Evolutionary conservation across 2,797 vertebrate genomes (phyloP).

Genomic region (Thripadectes ignobilis): DNA sequence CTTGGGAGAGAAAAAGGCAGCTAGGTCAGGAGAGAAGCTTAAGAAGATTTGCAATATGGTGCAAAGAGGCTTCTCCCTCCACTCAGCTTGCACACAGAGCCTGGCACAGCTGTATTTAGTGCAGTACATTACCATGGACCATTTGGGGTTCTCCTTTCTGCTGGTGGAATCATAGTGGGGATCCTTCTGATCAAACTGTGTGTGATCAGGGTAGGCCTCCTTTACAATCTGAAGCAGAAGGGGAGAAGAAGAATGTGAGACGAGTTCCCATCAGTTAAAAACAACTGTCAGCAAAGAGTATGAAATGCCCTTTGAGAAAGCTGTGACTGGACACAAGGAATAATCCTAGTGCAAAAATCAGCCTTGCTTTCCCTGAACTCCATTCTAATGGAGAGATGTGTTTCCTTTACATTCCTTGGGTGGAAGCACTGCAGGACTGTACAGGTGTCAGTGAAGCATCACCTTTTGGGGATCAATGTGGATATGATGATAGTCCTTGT

Average conservation of each 20-base stretch:
- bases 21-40: not conserved
- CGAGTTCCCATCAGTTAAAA: not conserved
- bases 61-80: not conserved
- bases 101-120: not conserved
- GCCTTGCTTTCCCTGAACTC: not conserved
- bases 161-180: constrained; percentile 91
- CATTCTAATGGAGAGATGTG: not conserved
- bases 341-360: not conserved
- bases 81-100: not conserved
- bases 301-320: not conserved
- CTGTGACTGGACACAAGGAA: not conserved
- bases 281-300: not conserved
- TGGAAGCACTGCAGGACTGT: not conserved
- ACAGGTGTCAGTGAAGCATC: not conserved
- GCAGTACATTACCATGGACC: constrained; percentile 88
- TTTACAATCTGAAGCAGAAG: constrained; percentile 86
- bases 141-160: constrained; percentile 90
- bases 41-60: not conserved
- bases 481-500: not conserved
- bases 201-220: constrained; percentile 93
- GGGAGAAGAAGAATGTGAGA: not conserved
- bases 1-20: not conserved
- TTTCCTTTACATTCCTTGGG: not conserved
- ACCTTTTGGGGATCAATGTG: not conserved
- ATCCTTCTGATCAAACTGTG: constrained; percentile 94